phyloP scores from a whole-genome alignment of 2,888 invertebrate species.

The Amaurobius ferox region DNA sequence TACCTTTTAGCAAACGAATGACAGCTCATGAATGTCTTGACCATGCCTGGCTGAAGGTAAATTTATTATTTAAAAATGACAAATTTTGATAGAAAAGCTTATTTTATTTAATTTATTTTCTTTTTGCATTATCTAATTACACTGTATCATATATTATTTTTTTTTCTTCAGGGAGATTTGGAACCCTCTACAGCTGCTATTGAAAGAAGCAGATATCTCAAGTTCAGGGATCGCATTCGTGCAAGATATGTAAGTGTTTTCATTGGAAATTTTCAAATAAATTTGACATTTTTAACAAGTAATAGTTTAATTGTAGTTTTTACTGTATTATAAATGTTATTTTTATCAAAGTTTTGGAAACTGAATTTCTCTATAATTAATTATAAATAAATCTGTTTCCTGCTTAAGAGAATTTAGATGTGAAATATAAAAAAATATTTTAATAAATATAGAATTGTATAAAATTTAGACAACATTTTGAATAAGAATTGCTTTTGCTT shows the following conservation, averaged over 20 bases:
- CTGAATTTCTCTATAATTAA: no score
- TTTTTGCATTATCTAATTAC: background rate
- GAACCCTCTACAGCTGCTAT: slow-evolving; percentile 84
- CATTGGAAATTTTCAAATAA: no score
- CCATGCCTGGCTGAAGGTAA: slow-evolving; percentile 96
- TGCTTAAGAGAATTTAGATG: no score
- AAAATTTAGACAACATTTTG: no score
- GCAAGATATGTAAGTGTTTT: slow-evolving; percentile 80
- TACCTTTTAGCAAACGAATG: slow-evolving; percentile 88
- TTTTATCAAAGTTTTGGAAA: no score
- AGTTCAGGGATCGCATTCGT: slow-evolving; percentile 91
- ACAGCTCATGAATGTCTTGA: slow-evolving; percentile 97
- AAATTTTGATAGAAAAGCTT: background rate
- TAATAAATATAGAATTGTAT: no score
- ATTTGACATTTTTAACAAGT: no score
- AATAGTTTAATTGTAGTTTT: no score
- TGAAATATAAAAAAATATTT: no score
- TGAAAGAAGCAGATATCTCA: slow-evolving; percentile 89
- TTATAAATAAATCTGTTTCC: no score
- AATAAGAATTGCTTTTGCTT: no score
- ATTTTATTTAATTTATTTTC: background rate
- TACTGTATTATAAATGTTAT: no score
- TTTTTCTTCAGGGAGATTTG: slow-evolving; percentile 76
- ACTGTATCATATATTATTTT: background rate
- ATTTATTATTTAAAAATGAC: background rate